Evolutionary conservation across 2,888 invertebrate species (phyloP).

Genomic region (Protonemura montana): DNA sequence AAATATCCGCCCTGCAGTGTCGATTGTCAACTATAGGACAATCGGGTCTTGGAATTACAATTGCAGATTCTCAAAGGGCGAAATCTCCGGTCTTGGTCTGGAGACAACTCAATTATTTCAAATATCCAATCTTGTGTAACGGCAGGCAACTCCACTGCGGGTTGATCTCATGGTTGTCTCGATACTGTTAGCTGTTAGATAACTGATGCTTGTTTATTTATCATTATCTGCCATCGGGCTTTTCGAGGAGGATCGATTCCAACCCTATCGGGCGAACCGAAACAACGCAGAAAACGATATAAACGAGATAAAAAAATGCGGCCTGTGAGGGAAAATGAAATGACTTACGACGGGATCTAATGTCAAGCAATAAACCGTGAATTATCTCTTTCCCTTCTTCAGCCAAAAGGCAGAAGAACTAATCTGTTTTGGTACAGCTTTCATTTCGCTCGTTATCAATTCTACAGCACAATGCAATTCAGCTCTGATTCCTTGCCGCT

Average conservation of each 20-base stretch:
- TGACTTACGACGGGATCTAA: not conserved
- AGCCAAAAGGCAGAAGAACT: slow-evolving; percentile 41
- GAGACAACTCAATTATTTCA: not conserved
- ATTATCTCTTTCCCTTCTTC: slow-evolving; percentile 33
- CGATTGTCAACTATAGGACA: not conserved
- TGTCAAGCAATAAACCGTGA: slow-evolving; percentile 44
- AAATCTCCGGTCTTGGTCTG: not conserved
- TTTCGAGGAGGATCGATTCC: not conserved
- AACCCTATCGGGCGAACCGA: not conserved
- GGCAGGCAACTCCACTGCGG: not conserved
- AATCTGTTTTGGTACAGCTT: slow-evolving; percentile 45
- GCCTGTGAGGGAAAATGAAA: not conserved
- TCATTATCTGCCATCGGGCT: slow-evolving; percentile 20
- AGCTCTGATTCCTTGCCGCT: not conserved
- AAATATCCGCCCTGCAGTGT: not conserved
- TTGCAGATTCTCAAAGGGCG: not conserved
- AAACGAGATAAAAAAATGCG: not conserved
- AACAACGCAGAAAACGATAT: not conserved
- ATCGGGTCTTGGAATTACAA: not conserved
- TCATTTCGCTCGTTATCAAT: slow-evolving; percentile 46
- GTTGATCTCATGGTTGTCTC: not conserved
- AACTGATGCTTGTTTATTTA: slow-evolving; percentile 26
- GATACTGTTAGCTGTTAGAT: slow-evolving; percentile 18
- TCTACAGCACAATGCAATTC: not conserved
- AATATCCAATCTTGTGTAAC: not conserved